Evolutionary conservation across 2,113 vertebrate genomes (phyloP).

Genomic region (Opisthocomus hoazin): DNA sequence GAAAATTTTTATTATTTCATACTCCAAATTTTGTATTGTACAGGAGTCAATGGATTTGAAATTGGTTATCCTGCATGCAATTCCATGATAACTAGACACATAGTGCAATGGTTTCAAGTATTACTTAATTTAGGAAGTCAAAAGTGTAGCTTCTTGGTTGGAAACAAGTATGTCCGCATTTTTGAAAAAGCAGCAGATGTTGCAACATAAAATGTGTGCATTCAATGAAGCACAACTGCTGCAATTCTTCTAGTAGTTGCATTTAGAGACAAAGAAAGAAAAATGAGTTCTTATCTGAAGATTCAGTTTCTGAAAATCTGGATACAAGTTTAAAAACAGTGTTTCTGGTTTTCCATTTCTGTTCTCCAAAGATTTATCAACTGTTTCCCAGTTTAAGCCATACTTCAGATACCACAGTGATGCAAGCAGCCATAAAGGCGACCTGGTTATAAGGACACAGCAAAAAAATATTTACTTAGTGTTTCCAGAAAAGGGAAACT

Average conservation of each 20-base stretch:
- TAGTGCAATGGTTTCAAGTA: constrained; percentile 38
- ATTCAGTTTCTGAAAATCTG: not conserved
- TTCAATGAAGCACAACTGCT: not conserved
- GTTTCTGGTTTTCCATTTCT: not conserved
- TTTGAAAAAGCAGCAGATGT: constrained; percentile 9
- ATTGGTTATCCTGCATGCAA: not conserved
- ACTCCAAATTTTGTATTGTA: constrained; percentile 29
- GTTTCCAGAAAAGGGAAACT: not conserved
- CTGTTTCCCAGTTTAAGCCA: not conserved
- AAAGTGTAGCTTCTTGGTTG: constrained; percentile 6
- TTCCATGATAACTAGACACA: constrained; percentile 9
- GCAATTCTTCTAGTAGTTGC: not conserved
- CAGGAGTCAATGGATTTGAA: constrained; percentile 38
- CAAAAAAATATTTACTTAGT: not conserved
- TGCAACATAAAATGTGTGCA: not conserved
- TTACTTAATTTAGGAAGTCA: constrained; percentile 15
- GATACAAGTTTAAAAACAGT: not conserved
- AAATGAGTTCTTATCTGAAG: not conserved
- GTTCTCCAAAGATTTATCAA: not conserved
- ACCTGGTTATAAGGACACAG: not conserved
- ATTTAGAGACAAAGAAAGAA: not conserved
- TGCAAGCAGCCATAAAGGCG: not conserved
- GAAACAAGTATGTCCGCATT: not conserved
- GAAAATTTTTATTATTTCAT: constrained; percentile 40
- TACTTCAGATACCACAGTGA: not conserved